phyloP scores from a whole-genome alignment of 2,888 invertebrate species.

The Metallyticus violacea region DNA sequence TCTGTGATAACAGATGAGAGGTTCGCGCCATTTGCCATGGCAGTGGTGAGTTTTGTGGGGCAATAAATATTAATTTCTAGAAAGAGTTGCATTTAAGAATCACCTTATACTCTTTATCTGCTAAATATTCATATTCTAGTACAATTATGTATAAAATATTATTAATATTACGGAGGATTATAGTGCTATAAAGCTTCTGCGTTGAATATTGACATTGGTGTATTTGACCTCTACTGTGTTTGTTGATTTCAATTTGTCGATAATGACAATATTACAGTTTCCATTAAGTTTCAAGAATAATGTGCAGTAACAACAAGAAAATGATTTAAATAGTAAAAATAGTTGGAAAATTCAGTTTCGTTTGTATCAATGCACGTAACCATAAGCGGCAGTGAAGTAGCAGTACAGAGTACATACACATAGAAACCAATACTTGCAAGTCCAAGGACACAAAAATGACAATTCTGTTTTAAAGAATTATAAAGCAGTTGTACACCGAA shows the following conservation, averaged over 20 bases:
- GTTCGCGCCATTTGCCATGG: conserved; percentile 52
- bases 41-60: conserved; percentile 46
- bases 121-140: neutral
- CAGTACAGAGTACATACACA: neutral
- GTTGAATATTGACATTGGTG: conserved; percentile 11
- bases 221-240: neutral
- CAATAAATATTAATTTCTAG: neutral
- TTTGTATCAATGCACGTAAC: neutral
- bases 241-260: conserved; percentile 2
- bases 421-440: neutral
- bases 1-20: conserved; percentile 7
- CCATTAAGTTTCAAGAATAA: neutral
- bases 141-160: neutral
- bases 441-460: conserved; percentile 29
- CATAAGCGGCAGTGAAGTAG: neutral
- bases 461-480: neutral
- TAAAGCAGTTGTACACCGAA: neutral
- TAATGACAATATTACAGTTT: neutral
- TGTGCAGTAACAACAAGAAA: neutral
- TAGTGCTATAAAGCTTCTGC: neutral
- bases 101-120: neutral
- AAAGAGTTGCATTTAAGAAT: neutral
- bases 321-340: neutral
- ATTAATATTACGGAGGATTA: neutral
- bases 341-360: neutral